phyloP scores from a whole-genome alignment of 2,888 invertebrate species.

The Cheilosia grossa region DNA sequence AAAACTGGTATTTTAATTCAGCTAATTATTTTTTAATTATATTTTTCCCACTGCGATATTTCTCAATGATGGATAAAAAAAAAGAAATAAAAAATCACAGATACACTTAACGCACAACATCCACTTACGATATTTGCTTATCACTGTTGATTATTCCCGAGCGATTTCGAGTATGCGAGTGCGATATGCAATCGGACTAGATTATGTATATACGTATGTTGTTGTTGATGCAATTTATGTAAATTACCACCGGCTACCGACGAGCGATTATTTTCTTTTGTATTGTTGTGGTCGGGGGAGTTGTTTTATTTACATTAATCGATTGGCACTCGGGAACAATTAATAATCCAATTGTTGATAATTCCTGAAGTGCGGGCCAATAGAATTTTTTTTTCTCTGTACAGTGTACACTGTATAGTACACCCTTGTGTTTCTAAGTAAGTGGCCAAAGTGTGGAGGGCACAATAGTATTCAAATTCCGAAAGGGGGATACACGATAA shows the following conservation, averaged over 20 bases:
- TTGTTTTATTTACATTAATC: constrained; percentile 24
- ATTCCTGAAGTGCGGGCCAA: not conserved
- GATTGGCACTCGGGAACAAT: constrained; percentile 33
- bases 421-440: not conserved
- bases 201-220: constrained; percentile 42
- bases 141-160: constrained; percentile 54
- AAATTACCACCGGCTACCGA: constrained; percentile 37
- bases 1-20: constrained; percentile 61
- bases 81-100: constrained; percentile 20
- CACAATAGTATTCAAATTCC: not conserved
- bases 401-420: not conserved
- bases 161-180: constrained; percentile 20
- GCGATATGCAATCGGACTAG: constrained; percentile 50
- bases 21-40: constrained; percentile 46
- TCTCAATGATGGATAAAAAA: not conserved
- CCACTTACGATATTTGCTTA: constrained; percentile 42
- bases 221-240: constrained; percentile 35
- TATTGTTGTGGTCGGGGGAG: not conserved
- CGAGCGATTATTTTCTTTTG: constrained; percentile 11
- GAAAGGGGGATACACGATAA: not conserved
- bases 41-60: constrained; percentile 14
- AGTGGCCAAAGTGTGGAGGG: not conserved
- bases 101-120: constrained; percentile 30
- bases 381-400: not conserved
- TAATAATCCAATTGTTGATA: constrained; percentile 36